These are phyloP conservation scores for Eulemur rubriventer DNA, from an alignment of 2,797 vertebrate genomes.

Conservation along the genomic window DNA sequence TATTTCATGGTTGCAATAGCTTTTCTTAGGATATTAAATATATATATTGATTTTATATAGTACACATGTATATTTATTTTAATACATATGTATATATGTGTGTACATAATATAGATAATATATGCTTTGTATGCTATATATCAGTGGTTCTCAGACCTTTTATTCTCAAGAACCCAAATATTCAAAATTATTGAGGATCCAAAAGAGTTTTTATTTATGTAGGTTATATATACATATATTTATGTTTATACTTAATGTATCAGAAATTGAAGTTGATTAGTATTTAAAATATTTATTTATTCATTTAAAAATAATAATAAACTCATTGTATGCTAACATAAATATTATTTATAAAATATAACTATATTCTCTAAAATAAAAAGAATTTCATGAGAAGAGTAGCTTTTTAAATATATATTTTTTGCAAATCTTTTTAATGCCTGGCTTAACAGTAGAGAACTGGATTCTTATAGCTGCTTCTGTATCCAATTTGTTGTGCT, in stretches of 20 bases:
- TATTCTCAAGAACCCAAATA: background rate
- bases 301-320: background rate
- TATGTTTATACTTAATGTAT: background rate
- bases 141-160: background rate
- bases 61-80: background rate
- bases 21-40: background rate
- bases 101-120: background rate
- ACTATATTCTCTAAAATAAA: background rate
- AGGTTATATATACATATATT: background rate
- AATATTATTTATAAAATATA: background rate
- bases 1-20: background rate
- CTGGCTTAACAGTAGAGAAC: background rate
- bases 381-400: background rate
- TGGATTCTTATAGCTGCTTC: background rate
- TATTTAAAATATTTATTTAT: slow-evolving; percentile 30
- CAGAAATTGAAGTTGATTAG: background rate
- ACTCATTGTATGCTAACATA: background rate
- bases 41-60: background rate
- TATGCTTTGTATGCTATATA: background rate
- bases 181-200: background rate
- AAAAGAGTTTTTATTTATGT: background rate
- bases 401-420: background rate
- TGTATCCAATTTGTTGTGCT: background rate
- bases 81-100: background rate
- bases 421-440: background rate